Conservation (phyloP, 2,888 invertebrate genomes). For the Xestia sexstrigata region DNA sequence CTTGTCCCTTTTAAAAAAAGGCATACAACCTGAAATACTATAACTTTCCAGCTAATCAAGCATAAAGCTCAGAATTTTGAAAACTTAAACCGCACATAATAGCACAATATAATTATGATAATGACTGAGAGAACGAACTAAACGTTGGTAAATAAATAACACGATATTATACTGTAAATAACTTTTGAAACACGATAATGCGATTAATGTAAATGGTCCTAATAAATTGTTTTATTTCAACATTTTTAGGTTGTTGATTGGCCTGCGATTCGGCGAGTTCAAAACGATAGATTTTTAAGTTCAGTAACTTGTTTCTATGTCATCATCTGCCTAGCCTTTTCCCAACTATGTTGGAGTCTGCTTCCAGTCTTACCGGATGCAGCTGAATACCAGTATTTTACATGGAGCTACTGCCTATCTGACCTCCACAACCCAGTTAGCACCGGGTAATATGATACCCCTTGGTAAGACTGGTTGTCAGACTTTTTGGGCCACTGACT, state of each 20-base stretch:
- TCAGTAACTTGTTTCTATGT: background rate
- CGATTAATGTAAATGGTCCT: slow-evolving; percentile 39
- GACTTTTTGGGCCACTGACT: too few relatives aligned
- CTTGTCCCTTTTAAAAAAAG: too few relatives aligned
- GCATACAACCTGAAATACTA: background rate
- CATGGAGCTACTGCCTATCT: too few relatives aligned
- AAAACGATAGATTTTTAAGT: background rate
- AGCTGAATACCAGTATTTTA: too few relatives aligned
- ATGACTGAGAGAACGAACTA: slow-evolving; percentile 34
- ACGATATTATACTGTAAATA: slow-evolving; percentile 19
- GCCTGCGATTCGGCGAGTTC: background rate
- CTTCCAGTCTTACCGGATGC: too few relatives aligned
- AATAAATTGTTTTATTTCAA: slow-evolving; percentile 29
- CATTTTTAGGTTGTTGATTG: slow-evolving; percentile 7
- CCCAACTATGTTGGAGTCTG: too few relatives aligned
- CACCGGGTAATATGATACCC: too few relatives aligned
- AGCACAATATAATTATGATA: slow-evolving; percentile 42
- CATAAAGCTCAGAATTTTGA: background rate
- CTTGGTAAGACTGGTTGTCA: too few relatives aligned
- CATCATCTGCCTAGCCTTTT: too few relatives aligned
- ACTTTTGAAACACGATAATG: slow-evolving; percentile 32
- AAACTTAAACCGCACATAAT: slow-evolving; percentile 13
- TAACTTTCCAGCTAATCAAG: background rate
- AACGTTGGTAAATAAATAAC: slow-evolving; percentile 27
- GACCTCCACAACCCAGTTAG: too few relatives aligned